Evolutionary conservation across 2,888 invertebrate genomes (phyloP), one percentile per base, ranked within the genome.

Genomic region (Escarpia spicata): DNA sequence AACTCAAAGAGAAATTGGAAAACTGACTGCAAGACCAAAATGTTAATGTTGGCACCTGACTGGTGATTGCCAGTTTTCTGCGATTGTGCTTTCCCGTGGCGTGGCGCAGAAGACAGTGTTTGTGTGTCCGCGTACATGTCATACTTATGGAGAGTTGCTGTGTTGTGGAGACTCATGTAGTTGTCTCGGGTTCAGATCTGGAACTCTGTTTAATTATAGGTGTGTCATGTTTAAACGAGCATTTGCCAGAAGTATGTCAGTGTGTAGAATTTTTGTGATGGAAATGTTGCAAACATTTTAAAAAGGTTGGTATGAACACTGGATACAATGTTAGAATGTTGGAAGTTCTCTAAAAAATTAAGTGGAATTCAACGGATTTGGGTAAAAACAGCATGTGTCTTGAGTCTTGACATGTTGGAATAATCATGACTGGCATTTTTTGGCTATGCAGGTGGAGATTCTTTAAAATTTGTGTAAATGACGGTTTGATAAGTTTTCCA

Each of bases 161-260:
- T 75, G 75, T 75, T 75, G n/a, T 75, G 26, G 75, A 75, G 19
- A 75, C 26, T 75, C n/a, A 3, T 75, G 75, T 75, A 26, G 26
- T 75, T 75, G 75, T 75, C 75, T 75, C n/a, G 19, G 19, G 75
- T 75, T 75, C 75, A 3, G 75, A 19, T 75, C 75, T 75, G 75
- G 75, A 75, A 75, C 75, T 75, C 75, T 26, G 75, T 75, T 75
- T 75, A 75, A 75, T 75, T 75, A 75, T 75, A 75, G 75, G 75
- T n/a, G 75, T 75, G 19, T 75, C 75, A 26, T 75, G 26, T 75
- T 75, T 75, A 26, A 75, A 26, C 26, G 3, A 75, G 60, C 75
- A 75, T 26, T 75, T 75, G 26, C 75, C 26, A 3, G 75, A 75
- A 26, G 75, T 19, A 75, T 6, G 75, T 75, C 19, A 75, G 19